A percentile compares a stretch with the other conserved stretches of the same genome.
phyloP scores from a whole-genome alignment of 2,888 invertebrate genomes.

The Maniola hyperantus region DNA sequence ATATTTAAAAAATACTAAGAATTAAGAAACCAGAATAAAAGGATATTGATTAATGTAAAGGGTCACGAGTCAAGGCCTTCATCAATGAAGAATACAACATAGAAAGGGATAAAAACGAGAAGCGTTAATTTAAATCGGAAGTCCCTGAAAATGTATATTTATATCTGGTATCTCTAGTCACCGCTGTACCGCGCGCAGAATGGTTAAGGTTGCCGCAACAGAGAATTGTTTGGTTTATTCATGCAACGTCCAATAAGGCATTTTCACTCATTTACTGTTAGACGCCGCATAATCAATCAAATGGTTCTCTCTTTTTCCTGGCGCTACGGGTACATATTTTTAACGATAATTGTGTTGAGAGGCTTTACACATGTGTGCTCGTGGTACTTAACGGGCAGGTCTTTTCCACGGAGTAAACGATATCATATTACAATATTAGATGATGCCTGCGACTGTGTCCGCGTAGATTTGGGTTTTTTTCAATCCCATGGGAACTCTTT shows the following conservation, averaged over 20 bases:
- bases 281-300: slow-evolving; percentile 28
- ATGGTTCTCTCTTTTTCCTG: background rate
- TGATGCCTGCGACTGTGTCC: too few species aligned
- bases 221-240: slow-evolving; percentile 36
- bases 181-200: slow-evolving; percentile 35
- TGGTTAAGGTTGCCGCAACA: slow-evolving; percentile 34
- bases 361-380: background rate
- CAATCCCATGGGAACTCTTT: too few species aligned
- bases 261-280: slow-evolving; percentile 31
- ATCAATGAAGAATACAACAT: too few species aligned
- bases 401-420: too few species aligned
- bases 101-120: too few species aligned
- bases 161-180: slow-evolving; percentile 29
- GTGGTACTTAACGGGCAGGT: too few species aligned
- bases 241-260: slow-evolving; percentile 30
- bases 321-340: background rate
- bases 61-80: too few species aligned
- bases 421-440: too few species aligned
- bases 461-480: too few species aligned
- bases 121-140: background rate
- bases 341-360: slow-evolving; percentile 13
- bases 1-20: too few species aligned
- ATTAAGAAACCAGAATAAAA: too few species aligned
- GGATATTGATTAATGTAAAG: too few species aligned
- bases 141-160: background rate